Evolutionary conservation across 2,797 vertebrate species (phyloP).

Genomic region (Carcharodon carcharias): DNA sequence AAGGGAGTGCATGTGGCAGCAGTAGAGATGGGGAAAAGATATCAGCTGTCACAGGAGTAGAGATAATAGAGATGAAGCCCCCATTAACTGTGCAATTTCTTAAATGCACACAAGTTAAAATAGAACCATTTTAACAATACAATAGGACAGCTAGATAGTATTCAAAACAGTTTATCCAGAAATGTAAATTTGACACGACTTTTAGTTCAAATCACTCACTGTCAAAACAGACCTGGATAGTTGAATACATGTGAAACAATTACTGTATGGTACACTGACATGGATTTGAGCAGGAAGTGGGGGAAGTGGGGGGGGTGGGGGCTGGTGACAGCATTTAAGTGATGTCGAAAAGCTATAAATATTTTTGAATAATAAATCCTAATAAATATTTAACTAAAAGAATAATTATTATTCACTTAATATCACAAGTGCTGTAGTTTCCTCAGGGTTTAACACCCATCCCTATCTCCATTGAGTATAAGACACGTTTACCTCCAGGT

Average conservation of each 20-base stretch:
- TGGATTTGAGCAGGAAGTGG: not conserved
- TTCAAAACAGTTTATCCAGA: not conserved
- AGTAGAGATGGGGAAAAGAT: not conserved
- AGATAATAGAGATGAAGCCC: not conserved
- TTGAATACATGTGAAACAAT: not conserved
- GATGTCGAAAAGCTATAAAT: not conserved
- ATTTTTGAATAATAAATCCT: not conserved
- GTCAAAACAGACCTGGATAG: not conserved
- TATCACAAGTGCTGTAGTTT: not conserved
- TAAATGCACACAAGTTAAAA: not conserved
- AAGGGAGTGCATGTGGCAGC: not conserved
- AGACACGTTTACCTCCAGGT: not conserved
- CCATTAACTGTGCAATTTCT: not conserved
- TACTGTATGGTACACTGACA: not conserved
- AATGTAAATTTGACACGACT: not conserved
- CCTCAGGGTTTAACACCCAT: too few relatives aligned
- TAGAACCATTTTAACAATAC: not conserved
- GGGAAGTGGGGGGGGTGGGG: not conserved
- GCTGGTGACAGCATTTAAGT: not conserved
- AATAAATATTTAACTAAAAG: not conserved
- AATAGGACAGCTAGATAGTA: not conserved
- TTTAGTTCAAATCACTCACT: not conserved
- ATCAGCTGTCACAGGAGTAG: not conserved
- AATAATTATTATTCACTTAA: not conserved
- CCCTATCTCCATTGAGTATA: not conserved